Conservation (phyloP, 2,888 invertebrate species). For the Drosophila melanosoma region DNA sequence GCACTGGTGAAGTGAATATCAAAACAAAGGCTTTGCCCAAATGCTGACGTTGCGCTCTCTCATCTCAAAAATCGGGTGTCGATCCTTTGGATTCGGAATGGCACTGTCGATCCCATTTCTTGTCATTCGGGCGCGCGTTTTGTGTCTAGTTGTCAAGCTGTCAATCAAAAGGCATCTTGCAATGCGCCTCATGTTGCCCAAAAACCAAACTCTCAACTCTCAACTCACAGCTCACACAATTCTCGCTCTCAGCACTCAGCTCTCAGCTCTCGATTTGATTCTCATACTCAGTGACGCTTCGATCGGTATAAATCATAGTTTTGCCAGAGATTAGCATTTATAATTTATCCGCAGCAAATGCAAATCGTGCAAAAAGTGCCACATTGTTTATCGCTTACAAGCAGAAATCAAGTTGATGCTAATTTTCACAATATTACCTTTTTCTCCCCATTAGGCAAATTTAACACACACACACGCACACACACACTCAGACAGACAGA, state of each 20-base stretch:
- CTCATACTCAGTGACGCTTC: not conserved
- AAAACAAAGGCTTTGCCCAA: conserved; percentile 65
- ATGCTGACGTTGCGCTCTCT: conserved; percentile 52
- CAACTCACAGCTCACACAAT: not conserved
- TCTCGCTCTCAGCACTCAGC: not conserved
- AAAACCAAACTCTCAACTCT: conserved; percentile 4
- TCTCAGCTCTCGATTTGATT: not conserved
- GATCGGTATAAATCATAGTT: conserved; percentile 7
- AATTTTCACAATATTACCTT: conserved; percentile 57
- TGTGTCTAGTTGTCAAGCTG: conserved; percentile 64
- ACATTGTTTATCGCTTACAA: conserved; percentile 73
- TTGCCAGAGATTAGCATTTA: conserved; percentile 36
- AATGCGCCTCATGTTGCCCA: conserved; percentile 50
- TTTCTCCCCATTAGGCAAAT: conserved; percentile 69
- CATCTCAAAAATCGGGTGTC: conserved; percentile 21
- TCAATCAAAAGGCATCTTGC: conserved; percentile 70
- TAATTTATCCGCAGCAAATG: conserved; percentile 48
- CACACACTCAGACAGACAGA: conserved; percentile 4
- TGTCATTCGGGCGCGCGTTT: conserved; percentile 66
- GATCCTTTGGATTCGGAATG: conserved; percentile 17
- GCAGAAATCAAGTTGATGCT: conserved; percentile 76
- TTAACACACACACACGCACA: conserved; percentile 23
- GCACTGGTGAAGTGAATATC: conserved; percentile 71
- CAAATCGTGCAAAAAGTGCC: conserved; percentile 54
- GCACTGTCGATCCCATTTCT: conserved; percentile 45